phyloP scores from a whole-genome alignment of 2,797 vertebrate genomes.

The Pipistrellus pipistrellus region DNA sequence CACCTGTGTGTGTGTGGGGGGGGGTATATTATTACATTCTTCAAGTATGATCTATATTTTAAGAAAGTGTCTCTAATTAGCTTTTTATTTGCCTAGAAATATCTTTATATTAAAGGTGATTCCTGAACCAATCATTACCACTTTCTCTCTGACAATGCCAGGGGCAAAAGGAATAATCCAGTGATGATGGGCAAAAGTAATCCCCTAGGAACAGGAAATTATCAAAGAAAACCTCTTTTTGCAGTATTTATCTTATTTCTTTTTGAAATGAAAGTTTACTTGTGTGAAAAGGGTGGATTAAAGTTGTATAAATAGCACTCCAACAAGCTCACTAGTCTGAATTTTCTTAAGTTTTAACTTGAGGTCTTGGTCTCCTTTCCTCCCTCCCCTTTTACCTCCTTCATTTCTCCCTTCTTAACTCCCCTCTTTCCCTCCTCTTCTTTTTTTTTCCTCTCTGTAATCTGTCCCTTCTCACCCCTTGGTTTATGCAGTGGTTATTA shows the following conservation, averaged over 20 bases:
- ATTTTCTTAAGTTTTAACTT: neutral
- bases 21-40: neutral
- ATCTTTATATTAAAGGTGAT: neutral
- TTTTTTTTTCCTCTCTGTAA: neutral
- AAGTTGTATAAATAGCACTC: neutral
- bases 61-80: neutral
- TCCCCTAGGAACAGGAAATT: slow-evolving; percentile 30
- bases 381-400: neutral
- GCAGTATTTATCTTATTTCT: neutral
- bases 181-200: neutral
- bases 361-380: neutral
- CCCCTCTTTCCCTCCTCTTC: neutral
- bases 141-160: neutral
- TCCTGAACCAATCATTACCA: neutral
- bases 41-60: slow-evolving; percentile 49
- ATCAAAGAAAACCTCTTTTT: neutral
- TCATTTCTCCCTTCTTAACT: neutral
- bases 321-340: neutral
- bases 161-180: neutral
- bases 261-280: neutral
- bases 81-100: slow-evolving; percentile 35
- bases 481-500: neutral
- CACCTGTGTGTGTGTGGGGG: too few species aligned
- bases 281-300: neutral
- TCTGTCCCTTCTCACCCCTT: neutral